A percentile compares a stretch with the other conserved stretches of the same genome.
These are phyloP conservation scores for Pempheris klunzingeri DNA, from an alignment of 2,797 vertebrate genomes.

Conservation along the genomic window DNA sequence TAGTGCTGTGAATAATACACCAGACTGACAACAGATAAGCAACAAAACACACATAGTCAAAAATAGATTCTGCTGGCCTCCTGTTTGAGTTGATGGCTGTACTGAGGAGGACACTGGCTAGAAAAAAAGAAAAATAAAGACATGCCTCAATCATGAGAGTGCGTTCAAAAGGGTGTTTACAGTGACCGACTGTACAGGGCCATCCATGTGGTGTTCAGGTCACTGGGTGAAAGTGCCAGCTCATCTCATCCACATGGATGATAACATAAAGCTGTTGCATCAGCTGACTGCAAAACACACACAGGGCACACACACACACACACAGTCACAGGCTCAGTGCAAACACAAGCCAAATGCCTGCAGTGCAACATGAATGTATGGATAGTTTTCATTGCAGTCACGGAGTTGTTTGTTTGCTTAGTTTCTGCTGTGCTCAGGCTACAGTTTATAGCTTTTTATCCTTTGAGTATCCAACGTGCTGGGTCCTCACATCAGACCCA, in stretches of 20 bases:
- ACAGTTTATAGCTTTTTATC: background rate
- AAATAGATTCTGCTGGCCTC: background rate
- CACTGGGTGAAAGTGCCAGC: constrained; percentile 21
- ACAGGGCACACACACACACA: background rate
- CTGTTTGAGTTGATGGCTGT: background rate
- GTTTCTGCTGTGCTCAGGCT: background rate
- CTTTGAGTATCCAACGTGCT: background rate
- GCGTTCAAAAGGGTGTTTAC: background rate
- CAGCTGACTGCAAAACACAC: constrained; percentile 27
- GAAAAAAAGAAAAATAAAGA: no score
- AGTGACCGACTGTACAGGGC: no score
- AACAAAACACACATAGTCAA: background rate
- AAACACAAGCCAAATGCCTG: constrained; percentile 18
- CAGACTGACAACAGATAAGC: background rate
- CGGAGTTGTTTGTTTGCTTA: background rate
- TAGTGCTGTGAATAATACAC: background rate
- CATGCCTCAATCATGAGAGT: no score
- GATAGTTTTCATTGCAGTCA: background rate
- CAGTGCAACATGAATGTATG: background rate
- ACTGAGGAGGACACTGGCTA: background rate
- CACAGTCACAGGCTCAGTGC: background rate
- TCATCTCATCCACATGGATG: constrained; percentile 16
- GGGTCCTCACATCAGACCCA: background rate
- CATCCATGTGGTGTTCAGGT: background rate
- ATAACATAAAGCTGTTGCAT: constrained; percentile 23